Evolutionary conservation across 2,888 invertebrate genomes (phyloP).

Genomic region (Eutolmus rufibarbis): DNA sequence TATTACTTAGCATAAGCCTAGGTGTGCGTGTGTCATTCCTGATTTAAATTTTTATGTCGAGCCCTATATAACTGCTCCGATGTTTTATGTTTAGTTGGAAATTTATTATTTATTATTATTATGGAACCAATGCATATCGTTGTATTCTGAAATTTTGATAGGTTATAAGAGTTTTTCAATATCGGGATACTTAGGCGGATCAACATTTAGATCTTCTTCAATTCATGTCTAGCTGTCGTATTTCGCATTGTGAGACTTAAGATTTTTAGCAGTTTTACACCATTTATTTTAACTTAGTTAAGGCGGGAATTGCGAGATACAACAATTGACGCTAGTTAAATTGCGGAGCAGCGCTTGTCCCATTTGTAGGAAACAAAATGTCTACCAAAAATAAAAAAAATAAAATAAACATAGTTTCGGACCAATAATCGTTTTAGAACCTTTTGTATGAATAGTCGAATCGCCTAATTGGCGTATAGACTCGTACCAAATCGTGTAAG

Average conservation of each 20-base stretch:
- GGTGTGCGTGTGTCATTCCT: neutral
- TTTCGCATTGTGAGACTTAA: neutral
- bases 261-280: neutral
- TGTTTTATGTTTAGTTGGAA: neutral
- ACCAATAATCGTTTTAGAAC: conserved; percentile 19
- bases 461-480: neutral
- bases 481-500: conserved; percentile 4
- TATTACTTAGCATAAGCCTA: neutral
- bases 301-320: neutral
- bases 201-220: neutral
- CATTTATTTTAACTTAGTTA: neutral
- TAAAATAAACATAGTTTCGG: conserved; percentile 3
- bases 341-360: neutral
- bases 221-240: neutral
- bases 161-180: neutral
- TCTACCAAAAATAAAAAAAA: neutral
- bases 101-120: neutral
- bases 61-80: neutral
- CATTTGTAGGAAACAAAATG: neutral
- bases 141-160: neutral
- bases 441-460: conserved; percentile 10
- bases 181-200: neutral
- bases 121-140: neutral
- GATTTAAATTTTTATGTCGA: neutral
- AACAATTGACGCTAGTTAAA: neutral